phyloP scores from a whole-genome alignment of 2,113 vertebrate genomes.

The Amia ocellicauda region DNA sequence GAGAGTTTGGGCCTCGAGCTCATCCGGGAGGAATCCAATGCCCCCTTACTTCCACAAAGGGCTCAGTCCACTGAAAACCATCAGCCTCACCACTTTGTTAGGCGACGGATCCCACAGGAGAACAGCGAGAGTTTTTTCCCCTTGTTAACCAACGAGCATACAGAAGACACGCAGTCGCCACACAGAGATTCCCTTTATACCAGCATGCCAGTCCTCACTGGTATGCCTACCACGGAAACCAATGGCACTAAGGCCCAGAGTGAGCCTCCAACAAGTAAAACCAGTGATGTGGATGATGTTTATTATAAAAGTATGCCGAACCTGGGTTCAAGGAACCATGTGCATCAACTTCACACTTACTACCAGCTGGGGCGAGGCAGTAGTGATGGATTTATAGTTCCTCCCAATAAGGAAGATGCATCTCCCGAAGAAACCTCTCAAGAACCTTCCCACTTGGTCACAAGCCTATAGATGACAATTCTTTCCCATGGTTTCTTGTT shows the following conservation, averaged over 20 bases:
- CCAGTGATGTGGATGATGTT: conserved; percentile 82
- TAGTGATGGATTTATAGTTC: conserved; percentile 93
- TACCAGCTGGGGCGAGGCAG: conserved; percentile 95
- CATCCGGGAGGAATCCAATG: conserved; percentile 87
- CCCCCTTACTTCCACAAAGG: conserved; percentile 81
- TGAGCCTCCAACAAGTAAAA: conserved; percentile 77
- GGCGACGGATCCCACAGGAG: conserved; percentile 86
- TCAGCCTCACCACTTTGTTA: conserved; percentile 72
- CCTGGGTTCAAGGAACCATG: conserved; percentile 86
- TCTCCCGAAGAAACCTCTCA: conserved; percentile 72
- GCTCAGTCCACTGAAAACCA: conserved; percentile 78
- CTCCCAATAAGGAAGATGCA: conserved; percentile 83
- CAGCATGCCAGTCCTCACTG: conserved; percentile 87
- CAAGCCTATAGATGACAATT: conserved; percentile 86
- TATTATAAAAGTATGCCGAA: conserved; percentile 99
- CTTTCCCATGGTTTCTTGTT: conserved; percentile 56
- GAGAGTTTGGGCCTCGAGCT: conserved; percentile 89
- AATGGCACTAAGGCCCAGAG: conserved; percentile 74
- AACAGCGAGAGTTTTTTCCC: conserved; percentile 97
- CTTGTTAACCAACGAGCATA: conserved; percentile 88
- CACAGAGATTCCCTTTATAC: conserved; percentile 93
- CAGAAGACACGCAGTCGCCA: conserved; percentile 79
- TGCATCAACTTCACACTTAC: conserved; percentile 92
- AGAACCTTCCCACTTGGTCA: conserved; percentile 91
- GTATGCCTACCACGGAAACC: conserved; percentile 64